Evolutionary conservation across 2,888 invertebrate genomes (phyloP), one percentile per base, ranked within the genome.

Genomic region (Drosophila mettleri): DNA sequence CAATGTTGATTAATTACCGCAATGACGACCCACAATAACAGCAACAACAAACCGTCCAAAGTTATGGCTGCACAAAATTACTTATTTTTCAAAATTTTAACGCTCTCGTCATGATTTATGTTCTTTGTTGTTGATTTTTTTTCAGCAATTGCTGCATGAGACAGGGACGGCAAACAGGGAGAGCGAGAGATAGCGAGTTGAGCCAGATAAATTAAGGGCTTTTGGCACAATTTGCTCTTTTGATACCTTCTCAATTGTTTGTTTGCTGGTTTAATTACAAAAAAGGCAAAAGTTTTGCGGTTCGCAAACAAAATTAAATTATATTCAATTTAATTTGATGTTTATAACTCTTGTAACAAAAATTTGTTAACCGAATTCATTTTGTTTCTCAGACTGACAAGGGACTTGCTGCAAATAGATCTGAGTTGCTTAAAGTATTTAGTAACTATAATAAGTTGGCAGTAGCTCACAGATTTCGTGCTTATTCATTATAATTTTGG

Each of bases 191-290:
- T 14, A 31, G 29, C 22, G 14, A 22, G n/a, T 36, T 31, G 51
- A 43, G 49, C 58, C 51, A 51, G 58, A 66, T 62, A 65, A 69
- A 86, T 72, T 74, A 63, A 83, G 77, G 65, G 64, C 74, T 71
- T 69, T 74, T 68, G 53, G 49, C 60, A 65, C 55, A 59, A 45
- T 59, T 74, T 69, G 80, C 68, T 54, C 71, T 84, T 45, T 86
- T 78, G 78, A 78, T 72, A 81, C 60, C 60, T 61, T 59, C 45
- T 48, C 72, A 74, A 69, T 72, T 65, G 69, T 78, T 78, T 81
- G 79, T 78, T 86, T 83, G 78, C n/a, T n/a, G n/a, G n/a, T 80
- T 84, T 83, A 83, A 83, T 83, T 83, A 83, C n/a, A 86, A 83
- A 53, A 82, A 86, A 71, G 61, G 65, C 36, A 71, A 87, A 84